Percentiles rank a stretch among this genome's conserved stretches.
These are phyloP conservation scores for Brachymystax lenok DNA, from an alignment of 2,797 vertebrate species.

Conservation along the genomic window DNA sequence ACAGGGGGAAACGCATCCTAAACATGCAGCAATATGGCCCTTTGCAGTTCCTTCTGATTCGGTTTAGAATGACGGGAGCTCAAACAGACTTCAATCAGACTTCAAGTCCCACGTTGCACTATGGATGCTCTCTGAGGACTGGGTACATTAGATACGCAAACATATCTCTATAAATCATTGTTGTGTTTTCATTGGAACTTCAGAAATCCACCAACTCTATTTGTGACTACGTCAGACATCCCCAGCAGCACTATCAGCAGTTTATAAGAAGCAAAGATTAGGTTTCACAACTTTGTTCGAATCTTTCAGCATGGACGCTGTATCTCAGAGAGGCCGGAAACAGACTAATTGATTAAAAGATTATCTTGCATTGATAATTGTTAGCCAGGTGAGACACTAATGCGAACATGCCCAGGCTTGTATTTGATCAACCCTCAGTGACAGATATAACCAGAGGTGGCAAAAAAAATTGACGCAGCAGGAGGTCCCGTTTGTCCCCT, in stretches of 20 bases:
- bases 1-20: neutral
- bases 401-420: neutral
- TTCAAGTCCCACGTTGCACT: constrained; percentile 4
- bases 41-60: neutral
- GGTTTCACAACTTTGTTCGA: constrained; percentile 7
- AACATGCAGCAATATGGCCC: neutral
- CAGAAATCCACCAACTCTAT: neutral
- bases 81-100: neutral
- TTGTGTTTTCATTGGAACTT: neutral
- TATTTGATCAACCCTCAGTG: neutral
- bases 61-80: too few relatives aligned
- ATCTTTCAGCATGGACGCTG: neutral
- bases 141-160: neutral
- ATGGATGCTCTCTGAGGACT: neutral
- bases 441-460: neutral
- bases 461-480: neutral
- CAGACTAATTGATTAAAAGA: neutral
- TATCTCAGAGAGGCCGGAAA: neutral
- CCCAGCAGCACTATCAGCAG: neutral
- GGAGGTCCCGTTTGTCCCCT: too few relatives aligned
- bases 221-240: neutral
- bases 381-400: neutral
- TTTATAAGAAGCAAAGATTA: neutral
- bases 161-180: neutral
- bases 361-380: neutral